These are phyloP conservation scores for Heterodera filipjevi DNA, from an alignment of 2,888 invertebrate species.

Conservation along the genomic window DNA sequence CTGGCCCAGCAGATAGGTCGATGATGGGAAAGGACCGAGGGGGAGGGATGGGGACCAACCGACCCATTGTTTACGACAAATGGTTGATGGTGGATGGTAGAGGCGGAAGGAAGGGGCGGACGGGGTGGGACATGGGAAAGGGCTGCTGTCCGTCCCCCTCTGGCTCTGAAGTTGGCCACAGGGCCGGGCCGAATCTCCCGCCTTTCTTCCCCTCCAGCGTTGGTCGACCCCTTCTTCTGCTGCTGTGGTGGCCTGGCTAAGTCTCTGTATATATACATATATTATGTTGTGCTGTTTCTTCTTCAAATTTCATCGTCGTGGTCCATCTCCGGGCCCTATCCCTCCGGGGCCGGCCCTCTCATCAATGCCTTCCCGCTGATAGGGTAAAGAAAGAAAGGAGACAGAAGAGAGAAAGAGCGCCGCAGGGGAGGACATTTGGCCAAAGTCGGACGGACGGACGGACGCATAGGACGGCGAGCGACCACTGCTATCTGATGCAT, in stretches of 20 bases:
- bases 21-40: background rate
- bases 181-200: background rate
- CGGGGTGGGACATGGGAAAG: background rate
- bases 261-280: too few relatives aligned
- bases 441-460: too few relatives aligned
- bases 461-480: too few relatives aligned
- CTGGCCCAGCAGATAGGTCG: background rate
- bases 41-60: background rate
- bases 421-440: too few relatives aligned
- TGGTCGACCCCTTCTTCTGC: background rate
- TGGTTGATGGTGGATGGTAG: background rate
- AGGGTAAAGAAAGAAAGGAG: too few relatives aligned
- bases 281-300: too few relatives aligned
- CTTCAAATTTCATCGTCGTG: too few relatives aligned
- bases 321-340: too few relatives aligned
- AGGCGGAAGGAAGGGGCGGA: background rate
- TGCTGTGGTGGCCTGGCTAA: too few relatives aligned
- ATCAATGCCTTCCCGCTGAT: too few relatives aligned
- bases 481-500: too few relatives aligned
- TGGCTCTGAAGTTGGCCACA: background rate
- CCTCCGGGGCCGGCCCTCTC: too few relatives aligned
- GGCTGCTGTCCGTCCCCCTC: background rate
- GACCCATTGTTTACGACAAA: conserved; percentile 4
- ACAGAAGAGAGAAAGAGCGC: background rate
- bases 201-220: background rate